Conservation (phyloP, 2,113 vertebrate species). For the Leucopsar rothschildi region DNA sequence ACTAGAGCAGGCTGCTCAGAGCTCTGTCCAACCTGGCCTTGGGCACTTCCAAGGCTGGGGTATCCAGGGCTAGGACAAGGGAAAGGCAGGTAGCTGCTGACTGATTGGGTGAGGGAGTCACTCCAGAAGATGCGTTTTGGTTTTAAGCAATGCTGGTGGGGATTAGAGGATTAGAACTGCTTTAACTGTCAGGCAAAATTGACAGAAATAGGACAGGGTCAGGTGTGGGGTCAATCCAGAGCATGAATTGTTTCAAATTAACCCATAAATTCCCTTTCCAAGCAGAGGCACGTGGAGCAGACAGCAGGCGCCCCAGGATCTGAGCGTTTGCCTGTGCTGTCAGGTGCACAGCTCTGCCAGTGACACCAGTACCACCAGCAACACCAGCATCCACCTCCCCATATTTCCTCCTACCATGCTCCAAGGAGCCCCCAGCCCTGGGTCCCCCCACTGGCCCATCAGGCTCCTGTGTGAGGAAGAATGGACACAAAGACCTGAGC, state of each 20-base stretch:
- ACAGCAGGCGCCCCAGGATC: background rate
- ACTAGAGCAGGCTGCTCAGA: background rate
- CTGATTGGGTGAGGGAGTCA: background rate
- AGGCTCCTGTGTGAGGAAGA: background rate
- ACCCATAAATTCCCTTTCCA: background rate
- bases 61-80: background rate
- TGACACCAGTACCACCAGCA: background rate
- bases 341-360: background rate
- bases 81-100: background rate
- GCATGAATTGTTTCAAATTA: background rate
- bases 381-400: background rate
- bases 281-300: background rate
- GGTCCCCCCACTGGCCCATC: accelerated
- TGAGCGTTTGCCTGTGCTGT: accelerated
- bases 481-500: background rate
- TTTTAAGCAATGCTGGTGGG: background rate
- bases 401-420: accelerated
- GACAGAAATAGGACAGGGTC: constrained; percentile 34
- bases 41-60: background rate
- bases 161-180: constrained; percentile 53
- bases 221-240: background rate
- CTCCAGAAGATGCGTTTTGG: background rate
- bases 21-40: background rate
- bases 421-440: background rate
- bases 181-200: constrained; percentile 20